Evolutionary conservation across 2,797 vertebrate species (phyloP), one percentile per base, ranked within the genome.

Genomic region (Danio choprae): DNA sequence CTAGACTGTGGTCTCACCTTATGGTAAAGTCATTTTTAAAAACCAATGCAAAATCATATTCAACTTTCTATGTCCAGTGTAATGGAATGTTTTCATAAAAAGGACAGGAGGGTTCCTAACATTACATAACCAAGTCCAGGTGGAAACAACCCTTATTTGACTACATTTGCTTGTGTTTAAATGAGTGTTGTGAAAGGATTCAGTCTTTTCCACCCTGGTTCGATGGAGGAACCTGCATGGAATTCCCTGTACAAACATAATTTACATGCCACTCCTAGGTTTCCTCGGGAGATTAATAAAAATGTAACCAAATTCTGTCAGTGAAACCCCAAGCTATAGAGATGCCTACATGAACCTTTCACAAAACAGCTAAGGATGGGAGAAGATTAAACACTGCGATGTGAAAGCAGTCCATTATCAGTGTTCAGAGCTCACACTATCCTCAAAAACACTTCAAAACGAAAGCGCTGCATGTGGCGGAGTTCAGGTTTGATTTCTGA

Each of bases 401-500:
- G 43, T 43, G 50, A 40, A 29, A 71, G 7, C 7, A 18, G 40
- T 46, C 41, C 15, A 29, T 15, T 46, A 6, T 29, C 13, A 59
- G 11, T 72, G 40, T 41, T 58, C 36, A n/a, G 40, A 69, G 29
- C 67, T 53, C 18, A 3, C 7, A 7, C 40, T 65, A 22, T 18
- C 40, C 7, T 65, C 5, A 29, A n/a, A 73, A 58, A 44, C 13
- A 22, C 20, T 60, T 22, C 5, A 46, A 36, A 59, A 29, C 10
- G 1, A 29, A 36, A n/a, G 3, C 9, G 5, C 40, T 73, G 40
- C 55, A 59, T 73, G 22, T 11, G 41, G 8, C 22, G 4, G 55
- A 44, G 36, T 16, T 12, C 51, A 60, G 78, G 78, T 80, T 83
- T 64, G 43, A 76, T 44, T 74, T 68, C 22, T 58, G 40, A 74